Percentiles rank a stretch among this genome's conserved stretches.
Conservation (phyloP, 1,140 invertebrate species). For the Drosophila setifemur region DNA sequence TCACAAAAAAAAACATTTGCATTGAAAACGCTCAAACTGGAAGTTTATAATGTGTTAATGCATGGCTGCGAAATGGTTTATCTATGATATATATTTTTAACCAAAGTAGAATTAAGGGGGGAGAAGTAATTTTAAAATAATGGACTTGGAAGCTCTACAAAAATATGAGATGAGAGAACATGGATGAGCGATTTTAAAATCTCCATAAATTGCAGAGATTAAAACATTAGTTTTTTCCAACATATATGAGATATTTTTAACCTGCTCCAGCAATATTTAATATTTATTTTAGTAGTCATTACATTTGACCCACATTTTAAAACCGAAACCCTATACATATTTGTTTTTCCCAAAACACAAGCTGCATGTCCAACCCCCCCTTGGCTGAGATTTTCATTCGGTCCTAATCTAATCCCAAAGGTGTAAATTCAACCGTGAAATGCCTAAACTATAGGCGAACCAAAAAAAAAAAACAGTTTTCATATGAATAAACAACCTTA, state of each 20-base stretch:
- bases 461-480: slow-evolving; percentile 41
- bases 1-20: slow-evolving; percentile 6
- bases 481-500: slow-evolving; percentile 54
- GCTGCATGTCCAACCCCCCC: slow-evolving; percentile 1
- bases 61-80: slow-evolving; percentile 6
- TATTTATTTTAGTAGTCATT: no score
- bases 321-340: neutral
- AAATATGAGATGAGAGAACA: neutral
- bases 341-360: neutral
- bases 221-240: no score
- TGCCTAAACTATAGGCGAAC: slow-evolving; percentile 54
- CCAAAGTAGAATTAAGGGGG: neutral
- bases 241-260: no score
- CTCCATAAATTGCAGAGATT: no score
- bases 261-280: no score
- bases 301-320: neutral
- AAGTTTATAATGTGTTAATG: slow-evolving; percentile 42
- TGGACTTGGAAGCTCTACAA: neutral
- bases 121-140: neutral
- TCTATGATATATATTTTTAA: neutral
- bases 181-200: no score
- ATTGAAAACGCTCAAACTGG: slow-evolving; percentile 1
- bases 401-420: slow-evolving; percentile 53
- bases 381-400: neutral
- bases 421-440: slow-evolving; percentile 51